Base-by-base conservation (phyloP, 1,140 invertebrate species). In the Macrobrachium rosenbergii region DNA sequence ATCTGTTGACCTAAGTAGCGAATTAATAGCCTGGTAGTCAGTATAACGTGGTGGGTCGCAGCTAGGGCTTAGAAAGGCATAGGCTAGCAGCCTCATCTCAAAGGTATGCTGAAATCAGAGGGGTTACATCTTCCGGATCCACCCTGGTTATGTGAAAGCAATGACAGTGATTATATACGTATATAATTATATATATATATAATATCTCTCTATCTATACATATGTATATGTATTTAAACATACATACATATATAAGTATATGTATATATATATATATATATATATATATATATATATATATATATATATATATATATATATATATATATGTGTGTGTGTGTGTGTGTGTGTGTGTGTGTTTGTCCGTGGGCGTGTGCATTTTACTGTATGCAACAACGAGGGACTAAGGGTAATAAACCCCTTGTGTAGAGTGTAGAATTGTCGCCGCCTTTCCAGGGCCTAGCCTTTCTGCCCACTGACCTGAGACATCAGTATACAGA, bases 171-270 rank as follows among this genome's bases (percentile, higher is more conserved):
- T 10, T 67, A 67, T 67, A 67, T 67, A 67, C 10, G 10, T 67
- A 73, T 67, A 67, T 67, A 67, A 21, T 23, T 67, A 7, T 21
- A 73, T 73, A 73, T 72, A 72, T 72, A 72, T 72, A 72, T 72
- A 72, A 72, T 72, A 72, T 72, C 10, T 72, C 10, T 72, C 10
- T 72, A 72, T 72, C 10, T 72, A 72, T 72, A 72, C 11, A 28
- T 72, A 72, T 72, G 23, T 72, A 72, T 72, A 72, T 72, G 23
- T 72, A 72, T 72, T 16, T 72, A 72, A 8, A 72, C 37, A 72
- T 23, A 72, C 37, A 72, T 23, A 72, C 37, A 72, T 23, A 72
- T 23, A 72, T 23, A 72, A 5, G 6, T 6, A 23, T 64, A 19
- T 64, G 6, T 64, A n/a, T 23, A 23, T 64, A 19, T 64, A 23